Percentiles rank a stretch among this genome's conserved stretches.
Conservation (phyloP, 2,797 vertebrate genomes). For the Psittacula echo region DNA sequence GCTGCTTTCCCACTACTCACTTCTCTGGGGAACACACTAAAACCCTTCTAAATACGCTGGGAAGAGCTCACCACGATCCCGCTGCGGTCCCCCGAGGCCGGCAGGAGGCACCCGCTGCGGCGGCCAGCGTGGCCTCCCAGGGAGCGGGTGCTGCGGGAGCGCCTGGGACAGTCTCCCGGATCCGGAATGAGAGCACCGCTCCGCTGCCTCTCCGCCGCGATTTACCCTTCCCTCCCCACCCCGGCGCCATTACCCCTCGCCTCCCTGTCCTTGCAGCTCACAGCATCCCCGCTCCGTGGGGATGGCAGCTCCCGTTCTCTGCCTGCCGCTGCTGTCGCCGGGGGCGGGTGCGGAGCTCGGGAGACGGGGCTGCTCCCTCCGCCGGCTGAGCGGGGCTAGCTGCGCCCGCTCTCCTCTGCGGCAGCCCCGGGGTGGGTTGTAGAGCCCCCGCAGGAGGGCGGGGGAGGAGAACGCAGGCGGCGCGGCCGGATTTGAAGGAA, state of each 20-base stretch:
- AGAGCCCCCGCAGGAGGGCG: background rate
- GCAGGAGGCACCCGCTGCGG: background rate
- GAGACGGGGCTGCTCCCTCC: background rate
- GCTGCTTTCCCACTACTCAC: fast-evolving
- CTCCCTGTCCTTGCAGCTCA: background rate
- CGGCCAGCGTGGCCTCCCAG: background rate
- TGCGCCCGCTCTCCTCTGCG: background rate
- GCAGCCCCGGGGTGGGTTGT: background rate
- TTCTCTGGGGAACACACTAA: fast-evolving
- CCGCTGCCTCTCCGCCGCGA: background rate
- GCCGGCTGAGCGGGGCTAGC: background rate
- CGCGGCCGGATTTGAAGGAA: background rate
- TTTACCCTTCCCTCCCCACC: background rate
- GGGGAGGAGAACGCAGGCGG: background rate
- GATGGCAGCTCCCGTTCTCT: background rate
- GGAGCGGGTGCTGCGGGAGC: too few species aligned
- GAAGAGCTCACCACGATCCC: background rate
- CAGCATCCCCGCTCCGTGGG: background rate
- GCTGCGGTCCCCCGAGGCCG: background rate
- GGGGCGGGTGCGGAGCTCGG: too few species aligned
- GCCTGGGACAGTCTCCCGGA: background rate
- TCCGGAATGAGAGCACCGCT: too few species aligned
- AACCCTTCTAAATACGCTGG: background rate
- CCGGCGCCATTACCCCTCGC: fast-evolving
- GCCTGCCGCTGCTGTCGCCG: background rate